phyloP scores from a whole-genome alignment of 2,113 vertebrate species.

The Gobius niger region DNA sequence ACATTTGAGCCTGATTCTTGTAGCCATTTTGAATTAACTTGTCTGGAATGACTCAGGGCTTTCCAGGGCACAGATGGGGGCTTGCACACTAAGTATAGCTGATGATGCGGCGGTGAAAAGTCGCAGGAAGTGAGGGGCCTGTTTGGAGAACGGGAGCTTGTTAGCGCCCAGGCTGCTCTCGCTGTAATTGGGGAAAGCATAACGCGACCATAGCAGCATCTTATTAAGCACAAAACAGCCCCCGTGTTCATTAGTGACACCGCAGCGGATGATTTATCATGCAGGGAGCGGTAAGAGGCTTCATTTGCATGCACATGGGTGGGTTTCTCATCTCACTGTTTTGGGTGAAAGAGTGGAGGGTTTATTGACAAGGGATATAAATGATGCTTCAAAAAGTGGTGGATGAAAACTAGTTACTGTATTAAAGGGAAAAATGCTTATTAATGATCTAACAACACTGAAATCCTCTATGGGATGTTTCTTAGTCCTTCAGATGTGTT shows the following conservation, averaged over 20 bases:
- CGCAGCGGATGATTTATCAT: slow-evolving; percentile 32
- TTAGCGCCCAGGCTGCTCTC: slow-evolving; percentile 26
- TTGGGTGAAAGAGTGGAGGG: not conserved
- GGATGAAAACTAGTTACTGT: not conserved
- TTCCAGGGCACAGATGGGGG: slow-evolving; percentile 7
- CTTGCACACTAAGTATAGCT: slow-evolving; percentile 1
- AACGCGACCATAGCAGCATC: slow-evolving; percentile 23
- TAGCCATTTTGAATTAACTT: slow-evolving; percentile 34
- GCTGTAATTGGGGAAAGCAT: slow-evolving; percentile 21
- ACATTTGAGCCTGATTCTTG: slow-evolving; percentile 17
- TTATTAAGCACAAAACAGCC: slow-evolving; percentile 17
- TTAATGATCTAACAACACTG: not conserved
- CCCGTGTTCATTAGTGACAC: slow-evolving; percentile 23
- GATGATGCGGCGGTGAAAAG: not conserved
- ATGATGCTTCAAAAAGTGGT: not conserved
- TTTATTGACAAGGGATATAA: not conserved
- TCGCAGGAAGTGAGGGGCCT: slow-evolving; percentile 12
- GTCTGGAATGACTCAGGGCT: slow-evolving; percentile 30
- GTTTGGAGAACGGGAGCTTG: slow-evolving; percentile 20
- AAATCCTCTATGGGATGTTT: not conserved
- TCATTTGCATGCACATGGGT: slow-evolving; percentile 10
- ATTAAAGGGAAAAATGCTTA: not conserved
- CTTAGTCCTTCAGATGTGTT: too few relatives aligned
- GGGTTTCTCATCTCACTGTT: not conserved
- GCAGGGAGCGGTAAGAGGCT: slow-evolving; percentile 27